Percentiles rank a stretch among this genome's conserved stretches.
These are phyloP conservation scores for Bombus confusus DNA, from an alignment of 1,140 invertebrate genomes.

Conservation along the genomic window DNA sequence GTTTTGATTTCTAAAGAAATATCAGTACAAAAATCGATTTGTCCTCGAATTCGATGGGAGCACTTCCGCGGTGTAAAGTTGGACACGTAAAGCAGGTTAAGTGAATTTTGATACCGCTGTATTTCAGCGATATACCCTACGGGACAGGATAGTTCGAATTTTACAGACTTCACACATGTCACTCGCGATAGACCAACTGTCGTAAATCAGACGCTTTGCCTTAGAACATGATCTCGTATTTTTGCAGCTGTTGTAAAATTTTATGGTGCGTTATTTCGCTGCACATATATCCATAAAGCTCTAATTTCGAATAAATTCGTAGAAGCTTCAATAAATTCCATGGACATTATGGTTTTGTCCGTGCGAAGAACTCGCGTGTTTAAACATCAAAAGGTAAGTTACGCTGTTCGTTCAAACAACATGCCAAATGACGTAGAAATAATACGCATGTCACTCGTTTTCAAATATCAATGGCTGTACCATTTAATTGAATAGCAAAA, in stretches of 20 bases:
- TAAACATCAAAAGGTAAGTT: slow-evolving; percentile 1
- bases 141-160: background rate
- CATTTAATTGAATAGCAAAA: background rate
- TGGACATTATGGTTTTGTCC: background rate
- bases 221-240: background rate
- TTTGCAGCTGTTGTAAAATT: slow-evolving; percentile 2
- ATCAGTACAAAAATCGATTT: too few species aligned
- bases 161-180: slow-evolving; percentile 15
- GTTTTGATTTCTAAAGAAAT: background rate
- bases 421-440: background rate
- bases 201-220: slow-evolving; percentile 11
- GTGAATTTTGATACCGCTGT: background rate
- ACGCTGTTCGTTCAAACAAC: background rate
- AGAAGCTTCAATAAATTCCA: too few species aligned
- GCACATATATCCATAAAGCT: background rate
- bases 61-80: too few species aligned
- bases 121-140: background rate
- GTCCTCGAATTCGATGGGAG: too few species aligned
- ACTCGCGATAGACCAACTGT: background rate
- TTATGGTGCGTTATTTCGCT: background rate
- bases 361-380: background rate
- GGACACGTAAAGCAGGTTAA: background rate
- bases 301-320: background rate
- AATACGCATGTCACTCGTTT: background rate
- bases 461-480: background rate